phyloP scores from a whole-genome alignment of 2,888 invertebrate genomes.

The Rugalucina vietnamica region DNA sequence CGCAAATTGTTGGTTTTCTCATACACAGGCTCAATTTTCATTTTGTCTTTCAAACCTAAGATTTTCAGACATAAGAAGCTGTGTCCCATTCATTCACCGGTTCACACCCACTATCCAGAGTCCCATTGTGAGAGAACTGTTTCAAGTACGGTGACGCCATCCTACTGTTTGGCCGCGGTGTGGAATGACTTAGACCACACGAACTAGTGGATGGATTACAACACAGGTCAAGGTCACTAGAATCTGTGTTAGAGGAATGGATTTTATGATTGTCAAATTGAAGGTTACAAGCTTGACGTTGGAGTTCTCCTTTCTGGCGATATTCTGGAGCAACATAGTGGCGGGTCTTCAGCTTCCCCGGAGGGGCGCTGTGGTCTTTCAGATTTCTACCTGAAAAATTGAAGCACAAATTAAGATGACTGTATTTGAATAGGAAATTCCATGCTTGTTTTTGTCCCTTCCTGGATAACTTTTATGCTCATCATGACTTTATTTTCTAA shows the following conservation, averaged over 20 bases:
- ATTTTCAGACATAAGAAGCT: conserved; percentile 59
- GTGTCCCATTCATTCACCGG: conserved; percentile 51
- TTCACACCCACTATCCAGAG: conserved; percentile 48
- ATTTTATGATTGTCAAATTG: conserved; percentile 53
- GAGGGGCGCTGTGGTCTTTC: conserved; percentile 12
- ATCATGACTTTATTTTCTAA: no score
- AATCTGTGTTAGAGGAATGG: conserved; percentile 50
- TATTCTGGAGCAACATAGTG: conserved; percentile 63
- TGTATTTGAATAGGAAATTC: no score
- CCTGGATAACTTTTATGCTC: no score
- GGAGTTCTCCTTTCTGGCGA: conserved; percentile 56
- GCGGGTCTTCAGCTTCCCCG: conserved; percentile 52
- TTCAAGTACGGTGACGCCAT: conserved; percentile 37
- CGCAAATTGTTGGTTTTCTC: no score
- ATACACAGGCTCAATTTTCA: no score
- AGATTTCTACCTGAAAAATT: conserved; percentile 16
- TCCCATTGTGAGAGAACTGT: conserved; percentile 35
- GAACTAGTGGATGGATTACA: conserved; percentile 50
- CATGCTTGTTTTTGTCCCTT: no score
- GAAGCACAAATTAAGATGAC: neutral
- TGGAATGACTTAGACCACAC: conserved; percentile 48
- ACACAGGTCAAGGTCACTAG: conserved; percentile 27
- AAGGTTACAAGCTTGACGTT: conserved; percentile 60
- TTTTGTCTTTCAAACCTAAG: no score
- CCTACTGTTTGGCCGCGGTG: conserved; percentile 53